phyloP scores from a whole-genome alignment of 30 jellyfish, hydroid and myxozoan species.

The Aurelia aurita region DNA sequence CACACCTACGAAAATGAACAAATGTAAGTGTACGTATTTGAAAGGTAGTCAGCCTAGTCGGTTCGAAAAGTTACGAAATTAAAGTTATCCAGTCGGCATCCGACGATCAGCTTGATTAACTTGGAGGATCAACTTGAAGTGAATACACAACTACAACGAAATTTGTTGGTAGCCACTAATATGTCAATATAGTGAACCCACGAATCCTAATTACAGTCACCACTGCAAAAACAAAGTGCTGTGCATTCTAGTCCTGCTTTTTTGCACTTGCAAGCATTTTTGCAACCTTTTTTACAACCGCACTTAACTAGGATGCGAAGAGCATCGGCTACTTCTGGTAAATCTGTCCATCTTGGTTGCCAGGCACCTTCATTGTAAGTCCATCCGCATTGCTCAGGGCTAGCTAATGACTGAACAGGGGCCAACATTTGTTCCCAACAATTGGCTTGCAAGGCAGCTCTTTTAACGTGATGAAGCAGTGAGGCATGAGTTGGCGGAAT shows the following conservation, averaged over 20 bases:
- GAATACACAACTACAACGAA: not conserved
- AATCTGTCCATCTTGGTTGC: constrained; percentile 56
- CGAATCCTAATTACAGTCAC: too few relatives aligned
- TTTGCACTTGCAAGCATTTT: not conserved
- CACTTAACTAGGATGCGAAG: constrained; percentile 44
- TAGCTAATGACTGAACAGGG: constrained; percentile 13
- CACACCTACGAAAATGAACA: not conserved
- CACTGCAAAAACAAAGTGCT: too few relatives aligned
- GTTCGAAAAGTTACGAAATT: not conserved
- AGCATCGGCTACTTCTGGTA: constrained; percentile 50
- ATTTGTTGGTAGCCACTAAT: too few relatives aligned
- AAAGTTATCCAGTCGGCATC: not conserved
- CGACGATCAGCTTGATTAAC: not conserved
- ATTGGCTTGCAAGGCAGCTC: constrained; percentile 59
- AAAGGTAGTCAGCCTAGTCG: not conserved
- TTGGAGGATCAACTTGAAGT: not conserved
- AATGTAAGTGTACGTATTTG: not conserved
- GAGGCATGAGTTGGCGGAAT: constrained; percentile 49
- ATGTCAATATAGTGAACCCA: too few relatives aligned
- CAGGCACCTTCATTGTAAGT: constrained; percentile 31
- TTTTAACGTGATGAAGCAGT: constrained; percentile 34
- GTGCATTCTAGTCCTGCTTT: too few relatives aligned
- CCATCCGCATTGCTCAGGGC: constrained; percentile 52
- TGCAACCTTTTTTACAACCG: constrained; percentile 15
- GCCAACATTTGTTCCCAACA: constrained; percentile 48